Evolutionary conservation across 2,888 invertebrate genomes (phyloP), one percentile per base, ranked within the genome.

Genomic region (Coelogynopora nodosa): DNA sequence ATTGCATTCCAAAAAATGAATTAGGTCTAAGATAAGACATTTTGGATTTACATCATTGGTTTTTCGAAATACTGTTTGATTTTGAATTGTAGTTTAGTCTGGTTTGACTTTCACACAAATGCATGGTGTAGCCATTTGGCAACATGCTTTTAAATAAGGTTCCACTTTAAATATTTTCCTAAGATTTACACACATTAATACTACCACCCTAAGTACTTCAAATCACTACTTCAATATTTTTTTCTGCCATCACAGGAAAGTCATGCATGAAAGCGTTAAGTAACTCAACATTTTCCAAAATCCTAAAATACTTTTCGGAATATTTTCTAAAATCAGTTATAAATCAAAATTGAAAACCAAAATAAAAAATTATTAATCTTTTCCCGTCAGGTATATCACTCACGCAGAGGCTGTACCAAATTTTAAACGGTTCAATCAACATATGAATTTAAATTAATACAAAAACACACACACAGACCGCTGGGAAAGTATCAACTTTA

Each of bases 61-160:
- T 49, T 49, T 49, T 49, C 49, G 49, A 49, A 49, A 49, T 49
- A 49, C 49, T 49, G 49, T 49, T 49, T 49, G 74, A 74, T 74
- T 74, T 74, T 74, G 74, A 74, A 74, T 74, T 74, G 74, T 74
- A 74, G 74, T 74, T 74, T 74, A 74, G 74, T 74, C 74, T 74
- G 74, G 74, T 74, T 74, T 74, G 74, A 74, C 74, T 74, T 74
- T 74, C 74, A 74, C 74, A 74, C 74, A 74, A 74, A 74, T 74
- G 18, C 74, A 74, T 74, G 74, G 74, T 74, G 74, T 74, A 74
- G 74, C 74, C 74, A 74, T 74, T 74, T 74, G 74, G 74, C 74
- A 74, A 74, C 74, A 74, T 74, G 74, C 74, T 74, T 74, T 74
- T 74, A 74, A 74, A 74, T 74, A 74, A 74, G 74, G 74, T 74